Base-by-base conservation (phyloP, 2,888 invertebrate genomes). In the Cynaeus angustus region DNA sequence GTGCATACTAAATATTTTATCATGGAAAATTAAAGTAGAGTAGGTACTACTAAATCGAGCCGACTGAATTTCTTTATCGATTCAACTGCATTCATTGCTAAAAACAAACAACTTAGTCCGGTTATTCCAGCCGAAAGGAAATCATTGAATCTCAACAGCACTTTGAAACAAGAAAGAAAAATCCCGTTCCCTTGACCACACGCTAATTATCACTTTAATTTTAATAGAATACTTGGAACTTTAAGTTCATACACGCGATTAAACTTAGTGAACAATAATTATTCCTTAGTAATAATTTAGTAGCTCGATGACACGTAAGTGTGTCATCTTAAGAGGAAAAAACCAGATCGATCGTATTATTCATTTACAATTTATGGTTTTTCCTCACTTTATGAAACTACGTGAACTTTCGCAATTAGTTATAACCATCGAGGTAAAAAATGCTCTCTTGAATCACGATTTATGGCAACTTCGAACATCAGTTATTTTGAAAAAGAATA, bases 141-240 rank as follows among this genome's bases (percentile, higher is more conserved):
- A n/a, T n/a, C n/a, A n/a, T n/a, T n/a, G n/a, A n/a, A n/a, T n/a
- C n/a, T 21, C 21, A 3, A 4, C 21, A 21, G 4, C 21, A 21
- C 1, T 21, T 21, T 21, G 2, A 21, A 21, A 21, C 21, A 21
- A 3, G 21, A 4, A 21, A 21, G 21, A 21, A 21, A 21, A 21
- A 21, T 21, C 21, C 4, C 4, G 21, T 52, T 52, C 33, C 13
- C 26, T 16, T n/a, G 55, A 37, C 55, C 55, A 55, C 55, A 37
- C 55, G 38, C 2, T n/a, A 38, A 55, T 55, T 55, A 55, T 10
- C 13, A 8, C 55, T 38, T 55, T 37, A 55, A 55, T 55, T 37
- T 37, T 55, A 55, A 55, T 55, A 30, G 28, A 6, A n/a, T 33
- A 37, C 12, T 37, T 55, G 38, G 16, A 13, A 37, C 2, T 38